phyloP scores from a whole-genome alignment of 23 tunicate genomes.

The Ciona savignyi region DNA sequence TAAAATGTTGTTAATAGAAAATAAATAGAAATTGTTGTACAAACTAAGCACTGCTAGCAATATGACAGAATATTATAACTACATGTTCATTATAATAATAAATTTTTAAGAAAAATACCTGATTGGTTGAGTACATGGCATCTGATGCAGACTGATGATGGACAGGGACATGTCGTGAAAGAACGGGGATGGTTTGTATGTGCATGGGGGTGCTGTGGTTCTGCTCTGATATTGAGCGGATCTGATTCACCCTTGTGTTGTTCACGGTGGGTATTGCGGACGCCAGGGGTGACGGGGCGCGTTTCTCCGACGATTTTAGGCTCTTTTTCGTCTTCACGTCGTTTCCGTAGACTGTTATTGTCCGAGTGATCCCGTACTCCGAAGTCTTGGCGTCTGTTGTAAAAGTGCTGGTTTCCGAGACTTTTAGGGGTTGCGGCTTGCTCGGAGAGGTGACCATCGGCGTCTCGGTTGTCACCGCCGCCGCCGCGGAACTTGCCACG shows the following conservation, averaged over 20 bases:
- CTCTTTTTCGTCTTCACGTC: background rate
- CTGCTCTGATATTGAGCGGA: background rate
- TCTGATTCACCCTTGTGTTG: conserved; percentile 11
- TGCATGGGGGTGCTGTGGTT: background rate
- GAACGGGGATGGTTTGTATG: conserved; percentile 50
- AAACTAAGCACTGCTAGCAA: too few relatives aligned
- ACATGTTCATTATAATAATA: too few relatives aligned
- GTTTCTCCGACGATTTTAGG: background rate
- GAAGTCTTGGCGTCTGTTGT: conserved; percentile 1
- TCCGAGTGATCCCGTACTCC: conserved; percentile 40
- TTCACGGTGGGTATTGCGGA: conserved; percentile 36
- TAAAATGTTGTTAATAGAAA: too few relatives aligned
- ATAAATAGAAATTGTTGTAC: too few relatives aligned
- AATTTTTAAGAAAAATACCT: too few relatives aligned
- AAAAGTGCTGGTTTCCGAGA: background rate
- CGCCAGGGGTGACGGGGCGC: conserved; percentile 4
- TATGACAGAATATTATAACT: too few relatives aligned
- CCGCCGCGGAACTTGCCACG: background rate
- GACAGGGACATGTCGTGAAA: conserved; percentile 11
- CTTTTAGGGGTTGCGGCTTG: conserved; percentile 9
- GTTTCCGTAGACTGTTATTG: conserved; percentile 6
- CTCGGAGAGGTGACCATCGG: conserved; percentile 82
- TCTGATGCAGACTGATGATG: background rate
- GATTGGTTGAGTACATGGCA: background rate
- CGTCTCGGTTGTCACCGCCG: conserved; percentile 13